phyloP scores from a whole-genome alignment of 2,113 vertebrate genomes.

The Meriones unguiculatus region DNA sequence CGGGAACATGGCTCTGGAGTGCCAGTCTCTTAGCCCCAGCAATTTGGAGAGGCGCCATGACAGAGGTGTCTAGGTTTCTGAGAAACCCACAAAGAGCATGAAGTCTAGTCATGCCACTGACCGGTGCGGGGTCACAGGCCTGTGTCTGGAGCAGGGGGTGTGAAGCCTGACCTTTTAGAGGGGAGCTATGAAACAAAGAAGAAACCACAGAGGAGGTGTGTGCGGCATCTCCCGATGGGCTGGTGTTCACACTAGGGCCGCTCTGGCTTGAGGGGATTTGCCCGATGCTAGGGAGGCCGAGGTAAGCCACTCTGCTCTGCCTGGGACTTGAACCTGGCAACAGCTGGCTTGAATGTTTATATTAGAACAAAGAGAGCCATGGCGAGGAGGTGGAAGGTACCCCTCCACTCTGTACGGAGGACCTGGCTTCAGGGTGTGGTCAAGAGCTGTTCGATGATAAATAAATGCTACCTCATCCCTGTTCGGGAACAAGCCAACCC shows the following conservation, averaged over 20 bases:
- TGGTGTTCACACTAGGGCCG: background rate
- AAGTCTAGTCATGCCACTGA: background rate
- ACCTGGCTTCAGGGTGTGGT: background rate
- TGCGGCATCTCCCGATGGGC: accelerated
- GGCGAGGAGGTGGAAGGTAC: background rate
- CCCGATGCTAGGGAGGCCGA: background rate
- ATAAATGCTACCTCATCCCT: background rate
- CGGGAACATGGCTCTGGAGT: accelerated
- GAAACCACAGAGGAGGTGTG: background rate
- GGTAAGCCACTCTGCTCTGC: background rate
- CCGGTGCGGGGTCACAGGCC: background rate
- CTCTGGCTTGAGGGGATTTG: background rate
- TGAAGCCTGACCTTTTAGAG: accelerated
- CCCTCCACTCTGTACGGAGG: background rate
- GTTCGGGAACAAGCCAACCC: background rate
- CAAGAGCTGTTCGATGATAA: background rate
- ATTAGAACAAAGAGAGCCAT: slow-evolving; percentile 14
- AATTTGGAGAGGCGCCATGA: background rate
- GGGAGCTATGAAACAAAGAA: background rate
- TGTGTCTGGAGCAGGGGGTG: background rate
- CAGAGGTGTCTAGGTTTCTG: background rate
- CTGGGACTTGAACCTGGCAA: background rate
- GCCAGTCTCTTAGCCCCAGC: background rate
- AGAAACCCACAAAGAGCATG: background rate
- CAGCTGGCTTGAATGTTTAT: background rate